Evolutionary conservation across 2,113 vertebrate genomes (phyloP), one percentile per base, ranked within the genome.

Genomic region (Serinus canaria): DNA sequence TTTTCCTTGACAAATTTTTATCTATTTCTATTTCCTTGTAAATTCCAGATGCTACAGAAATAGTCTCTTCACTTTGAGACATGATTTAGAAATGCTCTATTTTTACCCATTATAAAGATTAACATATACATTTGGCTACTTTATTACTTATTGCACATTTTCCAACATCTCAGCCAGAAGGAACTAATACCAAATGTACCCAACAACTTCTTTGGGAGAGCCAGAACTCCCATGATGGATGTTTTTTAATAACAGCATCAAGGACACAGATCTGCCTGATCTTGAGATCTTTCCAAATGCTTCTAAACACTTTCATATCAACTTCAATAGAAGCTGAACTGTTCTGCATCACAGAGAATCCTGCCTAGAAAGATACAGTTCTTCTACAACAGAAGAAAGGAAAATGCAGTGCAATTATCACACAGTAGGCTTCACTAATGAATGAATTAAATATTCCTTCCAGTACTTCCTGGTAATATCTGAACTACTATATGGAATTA

Each of bases 231-330:
- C 23, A 35, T 30, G 56, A 97, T 91, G 53, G 92, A 94, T 91
- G 49, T 0, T 84, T 95, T 93, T 97, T 95, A 97, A 95, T 90
- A 96, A 96, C 25, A 49, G 44, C 66, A 90, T 74, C 35, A 69
- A 53, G 56, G 37, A 62, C 2, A 6, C 59, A 82, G 52, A 82
- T 53, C 68, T 64, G 49, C 19, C 52, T 60, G 63, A 50, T 83
- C 46, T 72, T 77, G 50, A 44, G 30, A 87, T 83, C 62, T 67
- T 80, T 72, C 55, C 30, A 44, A 39, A 74, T 41, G 46, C 52
- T 83, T 75, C n/a, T 64, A n/a, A 89, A 81, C 3, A n/a, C n/a
- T 91, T 80, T 33, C 31, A 16, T 28, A 77, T n/a, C 47, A 81
- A 39, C 64, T 87, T 81, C 52, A 55, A 22, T 11, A 31, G 14